Conservation (phyloP, 2,888 invertebrate genomes). For the Drosophila neutralis region DNA sequence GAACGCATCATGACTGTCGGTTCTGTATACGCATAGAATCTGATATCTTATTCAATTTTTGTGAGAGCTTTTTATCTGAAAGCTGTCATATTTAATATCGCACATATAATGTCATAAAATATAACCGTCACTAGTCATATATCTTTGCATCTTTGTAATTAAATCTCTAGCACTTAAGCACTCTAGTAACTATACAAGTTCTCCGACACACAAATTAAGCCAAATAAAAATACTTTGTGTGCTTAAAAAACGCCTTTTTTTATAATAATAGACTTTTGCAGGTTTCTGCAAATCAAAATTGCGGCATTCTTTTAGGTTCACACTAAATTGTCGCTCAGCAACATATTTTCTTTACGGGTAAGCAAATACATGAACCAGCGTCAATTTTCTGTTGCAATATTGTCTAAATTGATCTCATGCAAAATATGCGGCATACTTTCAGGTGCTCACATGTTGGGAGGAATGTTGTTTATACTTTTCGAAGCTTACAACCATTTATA, state of each 20-base stretch:
- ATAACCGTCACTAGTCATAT: neutral
- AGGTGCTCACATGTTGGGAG: neutral
- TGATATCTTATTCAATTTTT: neutral
- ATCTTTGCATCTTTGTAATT: neutral
- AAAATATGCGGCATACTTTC: neutral
- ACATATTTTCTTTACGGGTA: neutral
- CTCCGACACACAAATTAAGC: neutral
- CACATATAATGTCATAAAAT: neutral
- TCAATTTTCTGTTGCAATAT: neutral
- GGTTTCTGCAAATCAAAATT: neutral
- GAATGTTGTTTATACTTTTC: neutral
- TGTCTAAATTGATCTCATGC: neutral
- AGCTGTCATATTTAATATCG: neutral
- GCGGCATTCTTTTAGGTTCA: neutral
- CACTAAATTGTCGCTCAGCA: fast-evolving
- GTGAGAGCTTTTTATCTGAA: neutral
- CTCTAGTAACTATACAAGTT: neutral
- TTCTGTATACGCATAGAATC: neutral
- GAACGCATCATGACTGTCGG: neutral
- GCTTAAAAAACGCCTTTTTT: neutral
- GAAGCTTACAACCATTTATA: neutral
- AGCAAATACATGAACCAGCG: neutral
- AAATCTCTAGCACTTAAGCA: neutral
- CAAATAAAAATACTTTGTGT: neutral
- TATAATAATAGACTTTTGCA: neutral